phyloP scores from a whole-genome alignment of 2,888 invertebrate species.

The Pollenia griseotomentosa region DNA sequence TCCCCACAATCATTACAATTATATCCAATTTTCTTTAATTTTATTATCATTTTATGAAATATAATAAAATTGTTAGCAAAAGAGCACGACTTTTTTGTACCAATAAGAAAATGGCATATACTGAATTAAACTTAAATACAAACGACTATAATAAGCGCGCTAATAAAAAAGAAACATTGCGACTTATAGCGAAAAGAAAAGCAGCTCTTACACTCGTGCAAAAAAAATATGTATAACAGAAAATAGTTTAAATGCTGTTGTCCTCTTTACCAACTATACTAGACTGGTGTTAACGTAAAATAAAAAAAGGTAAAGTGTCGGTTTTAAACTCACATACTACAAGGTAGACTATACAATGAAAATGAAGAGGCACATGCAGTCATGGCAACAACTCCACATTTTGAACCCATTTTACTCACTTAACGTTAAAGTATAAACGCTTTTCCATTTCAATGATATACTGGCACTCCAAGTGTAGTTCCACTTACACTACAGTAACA shows the following conservation, averaged over 20 bases:
- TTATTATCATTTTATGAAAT: slow-evolving; percentile 41
- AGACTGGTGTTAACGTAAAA: not conserved
- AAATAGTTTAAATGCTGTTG: not conserved
- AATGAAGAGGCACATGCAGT: not conserved
- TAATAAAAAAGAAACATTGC: not conserved
- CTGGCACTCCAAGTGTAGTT: not conserved
- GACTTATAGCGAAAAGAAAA: slow-evolving; percentile 1
- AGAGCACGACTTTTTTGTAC: slow-evolving; percentile 3
- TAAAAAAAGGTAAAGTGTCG: not conserved
- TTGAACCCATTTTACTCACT: slow-evolving; percentile 29
- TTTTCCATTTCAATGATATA: slow-evolving; percentile 29
- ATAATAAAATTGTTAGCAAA: slow-evolving; percentile 33
- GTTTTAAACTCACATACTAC: not conserved
- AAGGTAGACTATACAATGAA: not conserved
- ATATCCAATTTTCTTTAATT: not conserved
- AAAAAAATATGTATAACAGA: not conserved
- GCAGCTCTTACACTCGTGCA: not conserved
- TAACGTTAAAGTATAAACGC: slow-evolving; percentile 8
- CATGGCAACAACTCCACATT: not conserved
- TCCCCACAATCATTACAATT: slow-evolving; percentile 36
- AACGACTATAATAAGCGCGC: too few species aligned
- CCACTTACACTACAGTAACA: slow-evolving; percentile 4
- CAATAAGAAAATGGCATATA: too few species aligned
- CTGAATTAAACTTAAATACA: too few species aligned
- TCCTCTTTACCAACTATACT: not conserved